phyloP scores from a whole-genome alignment of 1,140 invertebrate genomes.

The Ceratosolen fusciceps region DNA sequence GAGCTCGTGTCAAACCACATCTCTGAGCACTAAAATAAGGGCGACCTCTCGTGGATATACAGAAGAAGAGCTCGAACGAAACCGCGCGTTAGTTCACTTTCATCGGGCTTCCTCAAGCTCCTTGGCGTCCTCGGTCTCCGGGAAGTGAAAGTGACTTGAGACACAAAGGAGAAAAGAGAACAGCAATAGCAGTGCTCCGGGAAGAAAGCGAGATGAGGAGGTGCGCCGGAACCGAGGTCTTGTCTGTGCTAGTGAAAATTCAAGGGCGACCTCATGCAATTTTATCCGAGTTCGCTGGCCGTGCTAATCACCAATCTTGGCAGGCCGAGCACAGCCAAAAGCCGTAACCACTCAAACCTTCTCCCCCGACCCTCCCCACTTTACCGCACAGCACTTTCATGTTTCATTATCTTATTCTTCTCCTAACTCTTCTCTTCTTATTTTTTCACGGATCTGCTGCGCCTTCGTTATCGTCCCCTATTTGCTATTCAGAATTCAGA shows the following conservation, averaged over 20 bases:
- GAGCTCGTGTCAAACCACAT: neutral
- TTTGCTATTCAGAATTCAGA: too few relatives aligned
- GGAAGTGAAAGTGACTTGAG: constrained; percentile 22
- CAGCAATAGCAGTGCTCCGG: constrained; percentile 45
- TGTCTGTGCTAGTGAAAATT: constrained; percentile 56
- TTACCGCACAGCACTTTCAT: neutral
- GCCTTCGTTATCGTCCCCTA: neutral
- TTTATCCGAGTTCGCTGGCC: constrained; percentile 51
- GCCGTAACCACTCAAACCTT: constrained; percentile 18
- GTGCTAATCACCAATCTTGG: constrained; percentile 44
- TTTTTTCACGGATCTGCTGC: neutral
- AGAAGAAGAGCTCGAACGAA: neutral
- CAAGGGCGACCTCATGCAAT: constrained; percentile 54
- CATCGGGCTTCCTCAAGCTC: constrained; percentile 3
- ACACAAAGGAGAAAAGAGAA: constrained; percentile 38
- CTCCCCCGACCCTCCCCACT: neutral
- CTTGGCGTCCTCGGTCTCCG: constrained; percentile 4
- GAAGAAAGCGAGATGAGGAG: constrained; percentile 49
- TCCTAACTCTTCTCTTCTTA: neutral
- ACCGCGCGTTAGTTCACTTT: constrained; percentile 18
- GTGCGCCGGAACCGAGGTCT: constrained; percentile 53
- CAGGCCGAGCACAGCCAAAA: neutral
- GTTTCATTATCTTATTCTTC: neutral
- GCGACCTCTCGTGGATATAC: neutral
- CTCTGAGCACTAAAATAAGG: neutral